Percentiles rank a stretch among this genome's conserved stretches.
phyloP scores from a whole-genome alignment of 2,113 vertebrate species.

The Eolophus roseicapilla region DNA sequence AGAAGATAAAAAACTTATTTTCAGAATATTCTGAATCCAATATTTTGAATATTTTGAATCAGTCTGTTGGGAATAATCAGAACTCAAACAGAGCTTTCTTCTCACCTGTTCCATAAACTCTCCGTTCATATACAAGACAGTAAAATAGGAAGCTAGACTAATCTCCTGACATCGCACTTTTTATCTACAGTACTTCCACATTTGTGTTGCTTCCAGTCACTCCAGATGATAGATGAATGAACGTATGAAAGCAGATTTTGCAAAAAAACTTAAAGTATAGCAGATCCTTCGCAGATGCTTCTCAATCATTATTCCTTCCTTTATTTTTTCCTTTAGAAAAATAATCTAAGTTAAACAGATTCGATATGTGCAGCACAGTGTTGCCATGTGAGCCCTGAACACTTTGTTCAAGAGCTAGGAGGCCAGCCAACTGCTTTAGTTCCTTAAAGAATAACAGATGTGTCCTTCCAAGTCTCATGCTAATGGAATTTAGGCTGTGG shows the following conservation, averaged over 20 bases:
- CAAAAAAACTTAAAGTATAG: not conserved
- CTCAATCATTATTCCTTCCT: conserved; percentile 32
- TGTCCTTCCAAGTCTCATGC: conserved; percentile 55
- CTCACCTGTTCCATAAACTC: not conserved
- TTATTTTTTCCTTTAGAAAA: conserved; percentile 22
- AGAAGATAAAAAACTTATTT: not conserved
- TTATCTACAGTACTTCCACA: not conserved
- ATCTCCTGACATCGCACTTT: not conserved
- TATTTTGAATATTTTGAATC: not conserved
- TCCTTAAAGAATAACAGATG: conserved; percentile 76
- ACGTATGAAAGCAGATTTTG: not conserved
- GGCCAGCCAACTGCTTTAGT: conserved; percentile 69
- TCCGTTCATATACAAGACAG: not conserved
- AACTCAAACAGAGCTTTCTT: not conserved
- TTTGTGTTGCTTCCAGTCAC: conserved; percentile 23
- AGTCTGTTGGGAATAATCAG: not conserved
- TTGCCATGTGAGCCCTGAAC: conserved; percentile 68
- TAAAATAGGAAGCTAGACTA: conserved; percentile 41
- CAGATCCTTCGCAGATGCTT: conserved; percentile 53
- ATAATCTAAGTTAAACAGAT: conserved; percentile 67
- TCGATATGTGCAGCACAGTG: conserved; percentile 46
- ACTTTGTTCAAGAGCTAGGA: conserved; percentile 72
- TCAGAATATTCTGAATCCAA: not conserved
- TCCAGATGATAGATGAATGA: conserved; percentile 11
- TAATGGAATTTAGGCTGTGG: conserved; percentile 63